Conservation (phyloP, 2,888 invertebrate genomes). For the Clostera curtula region DNA sequence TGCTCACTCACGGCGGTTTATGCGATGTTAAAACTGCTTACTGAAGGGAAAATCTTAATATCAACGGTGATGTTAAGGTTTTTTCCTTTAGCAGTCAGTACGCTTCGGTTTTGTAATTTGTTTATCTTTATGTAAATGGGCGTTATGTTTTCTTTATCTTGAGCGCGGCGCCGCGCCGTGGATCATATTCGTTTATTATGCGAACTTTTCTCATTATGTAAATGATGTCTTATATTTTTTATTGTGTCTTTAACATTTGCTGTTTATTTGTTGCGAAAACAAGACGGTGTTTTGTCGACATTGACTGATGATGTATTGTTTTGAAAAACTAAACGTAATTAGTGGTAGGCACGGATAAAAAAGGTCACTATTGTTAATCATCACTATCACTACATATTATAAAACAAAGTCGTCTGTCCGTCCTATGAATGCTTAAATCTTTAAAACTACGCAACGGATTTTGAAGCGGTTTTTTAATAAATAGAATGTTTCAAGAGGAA, state of each 20-base stretch:
- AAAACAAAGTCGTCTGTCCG: too few species aligned
- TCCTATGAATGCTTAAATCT: too few species aligned
- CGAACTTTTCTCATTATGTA: background rate
- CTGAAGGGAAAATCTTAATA: constrained; percentile 9
- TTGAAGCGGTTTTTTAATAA: too few species aligned
- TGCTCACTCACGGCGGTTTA: constrained; percentile 15
- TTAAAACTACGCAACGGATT: too few species aligned
- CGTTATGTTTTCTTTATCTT: constrained; percentile 8
- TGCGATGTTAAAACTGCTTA: constrained; percentile 14
- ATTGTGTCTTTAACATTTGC: background rate
- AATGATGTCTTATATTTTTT: background rate
- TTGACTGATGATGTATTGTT: too few species aligned
- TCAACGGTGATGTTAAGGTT: constrained; percentile 15
- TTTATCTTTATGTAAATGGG: constrained; percentile 12
- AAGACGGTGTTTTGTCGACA: background rate
- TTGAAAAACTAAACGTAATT: constrained; percentile 7
- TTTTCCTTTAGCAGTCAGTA: too few species aligned
- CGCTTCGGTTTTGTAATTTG: constrained; percentile 15
- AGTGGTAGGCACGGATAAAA: constrained; percentile 9
- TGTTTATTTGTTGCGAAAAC: background rate
- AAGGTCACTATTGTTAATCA: constrained; percentile 21
- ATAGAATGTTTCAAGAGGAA: too few species aligned
- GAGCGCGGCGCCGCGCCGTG: too few species aligned
- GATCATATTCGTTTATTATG: too few species aligned
- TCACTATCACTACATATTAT: too few species aligned